These are phyloP conservation scores for Drosophila quinaria DNA, from an alignment of 2,888 invertebrate genomes.

Conservation along the genomic window DNA sequence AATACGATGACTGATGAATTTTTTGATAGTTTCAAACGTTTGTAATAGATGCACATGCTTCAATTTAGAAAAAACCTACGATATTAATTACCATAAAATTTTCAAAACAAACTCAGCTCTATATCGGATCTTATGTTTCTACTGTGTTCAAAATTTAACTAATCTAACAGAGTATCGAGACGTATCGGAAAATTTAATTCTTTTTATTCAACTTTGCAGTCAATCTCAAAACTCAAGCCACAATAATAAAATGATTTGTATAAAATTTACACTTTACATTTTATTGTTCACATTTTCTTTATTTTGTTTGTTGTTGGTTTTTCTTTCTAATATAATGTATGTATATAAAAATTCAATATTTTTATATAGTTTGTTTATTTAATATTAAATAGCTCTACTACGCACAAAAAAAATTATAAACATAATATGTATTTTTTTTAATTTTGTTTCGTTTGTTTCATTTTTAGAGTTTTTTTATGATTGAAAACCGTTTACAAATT, in stretches of 20 bases:
- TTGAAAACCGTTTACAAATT: slow-evolving; percentile 54
- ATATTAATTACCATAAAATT: not conserved
- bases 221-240: not conserved
- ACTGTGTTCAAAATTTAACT: not conserved
- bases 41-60: too few relatives aligned
- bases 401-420: slow-evolving; percentile 58
- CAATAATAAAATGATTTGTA: slow-evolving; percentile 18
- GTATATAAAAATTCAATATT: slow-evolving; percentile 55
- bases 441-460: slow-evolving; percentile 23
- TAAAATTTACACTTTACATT: slow-evolving; percentile 42
- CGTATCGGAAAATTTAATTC: not conserved
- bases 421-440: slow-evolving; percentile 28
- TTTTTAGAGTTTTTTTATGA: slow-evolving; percentile 23
- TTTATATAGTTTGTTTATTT: slow-evolving; percentile 51
- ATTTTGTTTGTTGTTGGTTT: slow-evolving; percentile 49
- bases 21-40: too few relatives aligned
- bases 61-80: too few relatives aligned
- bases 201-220: not conserved
- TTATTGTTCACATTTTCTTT: slow-evolving; percentile 59
- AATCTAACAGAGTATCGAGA: not conserved
- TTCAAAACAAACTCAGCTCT: not conserved
- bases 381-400: slow-evolving; percentile 73
- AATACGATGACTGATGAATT: too few relatives aligned
- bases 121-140: too few relatives aligned
- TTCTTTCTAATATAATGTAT: slow-evolving; percentile 47